phyloP scores from a whole-genome alignment of 2,888 invertebrate genomes.

The Tenthredo notha region DNA sequence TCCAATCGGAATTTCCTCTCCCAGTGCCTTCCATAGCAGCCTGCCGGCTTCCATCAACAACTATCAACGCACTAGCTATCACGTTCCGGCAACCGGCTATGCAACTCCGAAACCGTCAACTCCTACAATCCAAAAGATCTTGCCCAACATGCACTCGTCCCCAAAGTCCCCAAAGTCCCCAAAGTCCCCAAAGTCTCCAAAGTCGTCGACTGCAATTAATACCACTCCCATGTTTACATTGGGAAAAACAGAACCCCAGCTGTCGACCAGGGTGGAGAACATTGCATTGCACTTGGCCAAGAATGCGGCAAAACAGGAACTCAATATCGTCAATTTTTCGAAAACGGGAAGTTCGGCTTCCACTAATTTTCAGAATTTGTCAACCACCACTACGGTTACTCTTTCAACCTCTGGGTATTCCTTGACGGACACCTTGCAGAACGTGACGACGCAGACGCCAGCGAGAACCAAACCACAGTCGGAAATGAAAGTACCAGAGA shows the following conservation, averaged over 20 bases:
- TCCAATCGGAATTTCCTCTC: conserved; percentile 72
- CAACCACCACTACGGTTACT: conserved; percentile 10
- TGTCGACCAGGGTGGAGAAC: conserved; percentile 58
- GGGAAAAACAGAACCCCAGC: conserved; percentile 63
- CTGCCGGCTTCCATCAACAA: conserved; percentile 75
- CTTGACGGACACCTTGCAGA: not conserved
- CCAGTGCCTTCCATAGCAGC: conserved; percentile 77
- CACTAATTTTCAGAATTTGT: conserved; percentile 32
- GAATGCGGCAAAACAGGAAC: conserved; percentile 54
- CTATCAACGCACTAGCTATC: conserved; percentile 73
- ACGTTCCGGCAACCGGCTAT: conserved; percentile 64
- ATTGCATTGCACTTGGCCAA: conserved; percentile 62
- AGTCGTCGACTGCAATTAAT: conserved; percentile 62
- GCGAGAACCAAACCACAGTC: not conserved
- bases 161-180: conserved; percentile 68
- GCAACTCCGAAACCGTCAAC: conserved; percentile 62
- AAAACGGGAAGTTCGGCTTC: conserved; percentile 61
- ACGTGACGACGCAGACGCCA: conserved; percentile 14
- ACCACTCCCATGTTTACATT: conserved; percentile 60
- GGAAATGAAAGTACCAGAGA: conserved; percentile 15
- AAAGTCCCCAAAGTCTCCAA: conserved; percentile 65
- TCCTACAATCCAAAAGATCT: conserved; percentile 74
- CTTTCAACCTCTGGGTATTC: conserved; percentile 4
- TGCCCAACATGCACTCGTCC: conserved; percentile 69
- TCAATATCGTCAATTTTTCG: conserved; percentile 68